Evolutionary conservation across 1,140 invertebrate genomes (phyloP).

Genomic region (Drosophila aff.): DNA sequence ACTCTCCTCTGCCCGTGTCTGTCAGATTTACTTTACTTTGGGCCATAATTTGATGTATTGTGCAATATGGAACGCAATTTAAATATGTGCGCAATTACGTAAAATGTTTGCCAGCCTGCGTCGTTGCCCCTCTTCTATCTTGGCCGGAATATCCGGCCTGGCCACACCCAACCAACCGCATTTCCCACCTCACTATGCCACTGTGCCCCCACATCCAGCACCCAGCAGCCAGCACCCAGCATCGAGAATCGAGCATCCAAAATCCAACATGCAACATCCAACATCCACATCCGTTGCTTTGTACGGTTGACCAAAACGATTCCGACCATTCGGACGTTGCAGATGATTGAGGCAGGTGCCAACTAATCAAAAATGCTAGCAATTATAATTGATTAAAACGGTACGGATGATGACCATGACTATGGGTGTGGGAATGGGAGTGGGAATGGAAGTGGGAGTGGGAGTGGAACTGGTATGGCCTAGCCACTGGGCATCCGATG

Average conservation of each 20-base stretch:
- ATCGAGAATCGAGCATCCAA: neutral
- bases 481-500: slow-evolving; percentile 12
- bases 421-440: neutral
- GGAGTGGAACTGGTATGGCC: neutral
- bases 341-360: slow-evolving; percentile 64
- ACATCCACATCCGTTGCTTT: slow-evolving; percentile 30
- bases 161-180: slow-evolving; percentile 12
- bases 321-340: slow-evolving; percentile 49
- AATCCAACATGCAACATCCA: slow-evolving; percentile 5
- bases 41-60: slow-evolving; percentile 78
- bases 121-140: neutral
- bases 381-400: slow-evolving; percentile 81
- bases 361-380: slow-evolving; percentile 80
- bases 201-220: neutral
- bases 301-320: slow-evolving; percentile 53
- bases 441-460: neutral
- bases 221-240: neutral
- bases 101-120: slow-evolving; percentile 68
- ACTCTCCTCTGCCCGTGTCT: neutral
- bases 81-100: slow-evolving; percentile 82
- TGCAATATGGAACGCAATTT: slow-evolving; percentile 74
- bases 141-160: slow-evolving; percentile 11
- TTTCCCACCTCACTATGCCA: neutral
- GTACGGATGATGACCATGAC: slow-evolving; percentile 46
- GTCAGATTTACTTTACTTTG: slow-evolving; percentile 72